phyloP scores from a whole-genome alignment of 1,140 invertebrate genomes.

The Drosophila repletoides region DNA sequence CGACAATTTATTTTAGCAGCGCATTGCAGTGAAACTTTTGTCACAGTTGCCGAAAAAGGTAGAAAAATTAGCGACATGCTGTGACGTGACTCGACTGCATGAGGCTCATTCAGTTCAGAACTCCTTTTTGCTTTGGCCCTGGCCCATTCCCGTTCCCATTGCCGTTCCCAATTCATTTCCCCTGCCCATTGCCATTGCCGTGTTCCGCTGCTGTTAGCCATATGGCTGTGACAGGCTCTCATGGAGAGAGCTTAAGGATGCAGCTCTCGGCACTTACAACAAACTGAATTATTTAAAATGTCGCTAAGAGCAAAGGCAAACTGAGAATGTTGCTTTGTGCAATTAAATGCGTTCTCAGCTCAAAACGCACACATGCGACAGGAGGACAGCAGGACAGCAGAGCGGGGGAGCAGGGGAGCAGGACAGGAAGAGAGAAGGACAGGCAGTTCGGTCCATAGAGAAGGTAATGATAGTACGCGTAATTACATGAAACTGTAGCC shows the following conservation, averaged over 20 bases:
- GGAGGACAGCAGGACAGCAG: neutral
- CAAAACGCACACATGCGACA: constrained; percentile 72
- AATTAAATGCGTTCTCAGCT: constrained; percentile 70
- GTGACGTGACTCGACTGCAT: constrained; percentile 73
- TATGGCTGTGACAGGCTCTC: constrained; percentile 49
- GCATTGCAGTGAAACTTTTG: constrained; percentile 65
- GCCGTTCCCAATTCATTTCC: neutral
- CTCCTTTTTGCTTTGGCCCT: too few relatives aligned
- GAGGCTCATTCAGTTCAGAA: constrained; percentile 8
- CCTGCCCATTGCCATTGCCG: constrained; percentile 12
- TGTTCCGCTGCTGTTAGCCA: constrained; percentile 32
- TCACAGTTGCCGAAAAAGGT: constrained; percentile 48
- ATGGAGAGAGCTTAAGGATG: constrained; percentile 24
- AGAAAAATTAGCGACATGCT: constrained; percentile 74
- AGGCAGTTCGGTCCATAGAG: too few relatives aligned
- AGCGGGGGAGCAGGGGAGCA: too few relatives aligned
- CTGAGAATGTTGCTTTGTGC: constrained; percentile 58
- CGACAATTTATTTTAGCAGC: constrained; percentile 25
- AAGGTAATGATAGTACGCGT: constrained; percentile 67
- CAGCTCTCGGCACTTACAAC: constrained; percentile 47
- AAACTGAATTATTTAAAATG: constrained; percentile 79
- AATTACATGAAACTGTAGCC: constrained; percentile 46
- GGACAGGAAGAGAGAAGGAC: too few relatives aligned
- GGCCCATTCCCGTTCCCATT: neutral
- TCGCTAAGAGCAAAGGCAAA: constrained; percentile 62